These are phyloP conservation scores for Phoxinus dragarum DNA, from an alignment of 2,797 vertebrate genomes.

Conservation along the genomic window DNA sequence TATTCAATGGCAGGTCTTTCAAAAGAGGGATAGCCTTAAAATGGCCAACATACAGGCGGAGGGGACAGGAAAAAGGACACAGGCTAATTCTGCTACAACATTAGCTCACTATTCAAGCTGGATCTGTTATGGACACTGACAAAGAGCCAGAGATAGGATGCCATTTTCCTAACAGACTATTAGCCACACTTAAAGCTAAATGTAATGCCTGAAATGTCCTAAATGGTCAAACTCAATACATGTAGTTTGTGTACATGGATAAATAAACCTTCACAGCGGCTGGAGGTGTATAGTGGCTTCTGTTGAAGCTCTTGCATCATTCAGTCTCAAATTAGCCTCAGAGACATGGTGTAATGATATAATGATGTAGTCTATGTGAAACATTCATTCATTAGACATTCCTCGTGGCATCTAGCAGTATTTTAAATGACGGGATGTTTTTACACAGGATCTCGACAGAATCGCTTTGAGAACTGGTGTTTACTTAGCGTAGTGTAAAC, in stretches of 20 bases:
- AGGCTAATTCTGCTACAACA: neutral
- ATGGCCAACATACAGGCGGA: conserved; percentile 8
- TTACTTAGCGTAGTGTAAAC: neutral
- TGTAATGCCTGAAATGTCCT: neutral
- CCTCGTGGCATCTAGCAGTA: neutral
- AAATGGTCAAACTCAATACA: neutral
- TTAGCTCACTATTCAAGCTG: neutral
- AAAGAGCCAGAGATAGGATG: conserved; percentile 1
- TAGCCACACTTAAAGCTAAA: neutral
- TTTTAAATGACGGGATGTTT: conserved; percentile 6
- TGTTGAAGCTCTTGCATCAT: conserved; percentile 6
- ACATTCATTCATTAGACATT: conserved; percentile 21
- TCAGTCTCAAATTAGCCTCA: conserved; percentile 12
- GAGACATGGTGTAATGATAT: conserved; percentile 15
- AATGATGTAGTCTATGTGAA: conserved; percentile 19
- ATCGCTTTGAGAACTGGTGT: neutral
- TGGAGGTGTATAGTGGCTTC: neutral
- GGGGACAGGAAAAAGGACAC: neutral
- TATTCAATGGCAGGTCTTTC: conserved; percentile 32
- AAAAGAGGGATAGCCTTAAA: conserved; percentile 23
- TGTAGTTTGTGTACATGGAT: neutral
- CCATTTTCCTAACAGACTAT: neutral
- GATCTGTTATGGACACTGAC: neutral
- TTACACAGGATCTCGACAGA: neutral
- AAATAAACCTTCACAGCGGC: neutral